phyloP scores from a whole-genome alignment of 2,888 invertebrate genomes.

The Eugnorisma glareosa region DNA sequence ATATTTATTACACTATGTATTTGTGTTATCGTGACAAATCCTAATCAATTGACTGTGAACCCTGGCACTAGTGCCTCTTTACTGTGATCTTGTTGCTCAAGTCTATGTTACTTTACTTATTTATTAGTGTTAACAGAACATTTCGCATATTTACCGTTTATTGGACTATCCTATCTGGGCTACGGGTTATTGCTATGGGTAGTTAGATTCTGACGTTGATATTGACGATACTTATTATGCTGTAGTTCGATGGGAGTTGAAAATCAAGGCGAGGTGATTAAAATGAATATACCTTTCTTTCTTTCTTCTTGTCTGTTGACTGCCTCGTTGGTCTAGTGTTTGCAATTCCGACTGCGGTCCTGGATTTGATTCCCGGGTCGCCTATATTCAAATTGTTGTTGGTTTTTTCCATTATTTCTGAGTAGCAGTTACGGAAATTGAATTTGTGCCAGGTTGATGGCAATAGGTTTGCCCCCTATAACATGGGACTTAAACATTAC shows the following conservation, averaged over 20 bases:
- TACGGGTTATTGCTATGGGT: not conserved
- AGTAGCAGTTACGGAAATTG: no score
- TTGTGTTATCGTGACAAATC: slow-evolving; percentile 57
- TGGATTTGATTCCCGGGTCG: no score
- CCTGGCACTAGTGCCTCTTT: slow-evolving; percentile 26
- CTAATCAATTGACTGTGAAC: slow-evolving; percentile 53
- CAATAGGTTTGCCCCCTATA: no score
- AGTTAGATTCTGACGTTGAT: not conserved
- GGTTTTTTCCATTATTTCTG: no score
- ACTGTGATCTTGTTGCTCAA: slow-evolving; percentile 9
- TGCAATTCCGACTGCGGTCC: no score
- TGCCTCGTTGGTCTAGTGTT: no score
- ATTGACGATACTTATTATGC: not conserved
- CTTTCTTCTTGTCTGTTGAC: no score
- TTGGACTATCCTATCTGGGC: not conserved
- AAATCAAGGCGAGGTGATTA: not conserved
- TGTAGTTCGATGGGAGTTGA: not conserved
- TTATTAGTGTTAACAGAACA: slow-evolving; percentile 14
- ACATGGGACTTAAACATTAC: no score
- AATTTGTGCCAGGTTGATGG: no score
- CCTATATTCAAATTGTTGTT: no score
- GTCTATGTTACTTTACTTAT: not conserved
- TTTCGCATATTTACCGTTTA: slow-evolving; percentile 36
- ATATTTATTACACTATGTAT: slow-evolving; percentile 45
- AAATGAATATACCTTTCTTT: not conserved